Conservation (phyloP, 2,888 invertebrate genomes). For the Drosophila barbarae region DNA sequence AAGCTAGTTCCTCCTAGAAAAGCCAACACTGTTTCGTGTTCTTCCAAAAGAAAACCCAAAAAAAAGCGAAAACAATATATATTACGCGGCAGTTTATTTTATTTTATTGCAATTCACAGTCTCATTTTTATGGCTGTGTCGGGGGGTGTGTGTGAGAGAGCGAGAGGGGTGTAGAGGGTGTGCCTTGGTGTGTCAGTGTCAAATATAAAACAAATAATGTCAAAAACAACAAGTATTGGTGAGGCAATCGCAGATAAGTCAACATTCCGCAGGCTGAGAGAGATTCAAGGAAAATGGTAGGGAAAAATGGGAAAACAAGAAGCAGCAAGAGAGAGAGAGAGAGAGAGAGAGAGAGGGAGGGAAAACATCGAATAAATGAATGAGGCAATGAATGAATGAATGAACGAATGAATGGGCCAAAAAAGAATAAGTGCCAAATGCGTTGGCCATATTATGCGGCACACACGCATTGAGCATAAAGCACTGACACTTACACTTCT, state of each 20-base stretch:
- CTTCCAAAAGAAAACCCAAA: not conserved
- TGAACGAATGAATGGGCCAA: conserved; percentile 20
- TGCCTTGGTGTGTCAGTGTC: conserved; percentile 48
- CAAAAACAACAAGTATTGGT: conserved; percentile 44
- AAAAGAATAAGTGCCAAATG: conserved; percentile 33
- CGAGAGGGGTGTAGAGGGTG: conserved; percentile 12
- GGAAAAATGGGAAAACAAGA: not conserved
- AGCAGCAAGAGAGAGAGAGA: not conserved
- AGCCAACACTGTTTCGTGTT: conserved; percentile 18
- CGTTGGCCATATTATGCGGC: conserved; percentile 16
- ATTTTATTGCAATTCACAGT: conserved; percentile 65
- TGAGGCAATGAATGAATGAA: conserved; percentile 14
- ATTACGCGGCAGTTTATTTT: conserved; percentile 67
- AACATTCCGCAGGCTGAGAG: conserved; percentile 56
- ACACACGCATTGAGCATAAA: conserved; percentile 5
- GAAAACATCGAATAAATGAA: conserved; percentile 6
- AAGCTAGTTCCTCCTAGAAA: conserved; percentile 1
- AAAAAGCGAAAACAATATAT: conserved; percentile 32
- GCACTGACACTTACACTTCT: conserved; percentile 1
- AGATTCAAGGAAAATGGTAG: conserved; percentile 11
- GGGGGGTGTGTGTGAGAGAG: conserved; percentile 2
- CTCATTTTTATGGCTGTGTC: conserved; percentile 58
- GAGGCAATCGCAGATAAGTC: conserved; percentile 63
- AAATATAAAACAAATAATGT: conserved; percentile 70
- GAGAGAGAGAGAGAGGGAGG: too few species aligned